These are phyloP conservation scores for Agrypnia vestita DNA, from an alignment of 1,140 invertebrate species.

Conservation along the genomic window DNA sequence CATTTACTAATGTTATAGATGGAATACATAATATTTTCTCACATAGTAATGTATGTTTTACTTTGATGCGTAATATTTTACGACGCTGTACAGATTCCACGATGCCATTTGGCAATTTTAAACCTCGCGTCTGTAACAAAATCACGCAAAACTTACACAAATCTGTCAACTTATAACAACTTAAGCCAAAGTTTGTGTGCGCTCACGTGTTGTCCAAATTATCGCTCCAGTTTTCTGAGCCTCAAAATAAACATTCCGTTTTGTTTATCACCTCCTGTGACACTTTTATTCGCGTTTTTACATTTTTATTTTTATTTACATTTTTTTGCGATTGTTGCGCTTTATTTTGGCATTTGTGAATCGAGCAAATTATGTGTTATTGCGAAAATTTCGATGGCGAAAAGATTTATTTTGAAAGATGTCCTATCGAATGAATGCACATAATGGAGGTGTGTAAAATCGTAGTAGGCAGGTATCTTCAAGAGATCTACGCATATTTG, in stretches of 20 bases:
- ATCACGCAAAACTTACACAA: slow-evolving; percentile 45
- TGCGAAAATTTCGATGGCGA: not conserved
- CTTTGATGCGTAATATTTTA: slow-evolving; percentile 32
- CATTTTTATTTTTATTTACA: not conserved
- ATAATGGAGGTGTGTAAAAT: not conserved
- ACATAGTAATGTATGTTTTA: not conserved
- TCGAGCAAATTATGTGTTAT: slow-evolving; percentile 2
- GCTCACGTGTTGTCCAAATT: slow-evolving; percentile 27
- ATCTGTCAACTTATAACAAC: slow-evolving; percentile 15
- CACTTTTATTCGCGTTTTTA: not conserved
- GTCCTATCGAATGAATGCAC: slow-evolving; percentile 22
- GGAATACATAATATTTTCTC: not conserved
- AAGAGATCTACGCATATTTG: not conserved
- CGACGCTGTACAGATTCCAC: not conserved
- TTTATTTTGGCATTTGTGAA: slow-evolving; percentile 25
- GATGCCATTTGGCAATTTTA: slow-evolving; percentile 31
- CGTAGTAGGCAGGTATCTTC: not conserved
- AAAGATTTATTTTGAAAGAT: slow-evolving; percentile 32
- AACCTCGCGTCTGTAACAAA: slow-evolving; percentile 15
- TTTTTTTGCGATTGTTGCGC: slow-evolving; percentile 17
- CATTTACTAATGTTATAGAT: no score
- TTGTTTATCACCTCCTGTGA: not conserved
- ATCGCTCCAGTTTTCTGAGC: slow-evolving; percentile 11
- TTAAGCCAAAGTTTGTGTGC: slow-evolving; percentile 35
- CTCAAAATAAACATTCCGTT: slow-evolving; percentile 26